Conservation (phyloP, 2,888 invertebrate species). For the Leptothorax acervorum region DNA sequence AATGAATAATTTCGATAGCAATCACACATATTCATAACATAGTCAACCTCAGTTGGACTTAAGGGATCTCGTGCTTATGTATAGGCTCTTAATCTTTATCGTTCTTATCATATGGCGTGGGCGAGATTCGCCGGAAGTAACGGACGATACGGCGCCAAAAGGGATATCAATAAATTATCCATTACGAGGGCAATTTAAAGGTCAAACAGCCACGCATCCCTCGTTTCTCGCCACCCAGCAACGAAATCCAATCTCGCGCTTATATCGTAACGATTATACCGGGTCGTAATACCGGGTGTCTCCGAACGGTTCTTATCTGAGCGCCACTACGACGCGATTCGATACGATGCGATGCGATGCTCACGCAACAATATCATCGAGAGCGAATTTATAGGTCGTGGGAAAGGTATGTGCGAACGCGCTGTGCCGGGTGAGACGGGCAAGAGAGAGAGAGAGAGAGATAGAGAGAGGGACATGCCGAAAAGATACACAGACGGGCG, state of each 20-base stretch:
- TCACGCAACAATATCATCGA: constrained; percentile 73
- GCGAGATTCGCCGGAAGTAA: neutral
- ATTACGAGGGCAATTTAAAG: constrained; percentile 26
- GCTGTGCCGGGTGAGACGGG: constrained; percentile 26
- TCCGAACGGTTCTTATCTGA: constrained; percentile 62
- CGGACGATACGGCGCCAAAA: neutral
- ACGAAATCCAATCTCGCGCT: constrained; percentile 61
- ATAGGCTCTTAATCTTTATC: constrained; percentile 13
- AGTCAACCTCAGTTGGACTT: neutral
- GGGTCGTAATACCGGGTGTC: constrained; percentile 54
- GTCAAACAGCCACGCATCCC: neutral
- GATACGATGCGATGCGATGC: constrained; percentile 43
- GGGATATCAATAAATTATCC: constrained; percentile 41
- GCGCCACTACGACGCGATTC: constrained; percentile 3
- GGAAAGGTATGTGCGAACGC: constrained; percentile 74
- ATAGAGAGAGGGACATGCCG: constrained; percentile 7
- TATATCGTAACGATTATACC: constrained; percentile 41
- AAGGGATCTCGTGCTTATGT: neutral
- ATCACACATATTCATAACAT: neutral
- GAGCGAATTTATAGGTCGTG: constrained; percentile 77
- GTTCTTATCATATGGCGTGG: neutral
- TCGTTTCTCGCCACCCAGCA: neutral
- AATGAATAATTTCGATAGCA: neutral
- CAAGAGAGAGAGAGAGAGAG: neutral
- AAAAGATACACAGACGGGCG: constrained; percentile 29